Percentiles rank a stretch among this genome's conserved stretches.
Evolutionary conservation across 2,113 vertebrate genomes (phyloP).

Genomic region (Centropus unirufus): DNA sequence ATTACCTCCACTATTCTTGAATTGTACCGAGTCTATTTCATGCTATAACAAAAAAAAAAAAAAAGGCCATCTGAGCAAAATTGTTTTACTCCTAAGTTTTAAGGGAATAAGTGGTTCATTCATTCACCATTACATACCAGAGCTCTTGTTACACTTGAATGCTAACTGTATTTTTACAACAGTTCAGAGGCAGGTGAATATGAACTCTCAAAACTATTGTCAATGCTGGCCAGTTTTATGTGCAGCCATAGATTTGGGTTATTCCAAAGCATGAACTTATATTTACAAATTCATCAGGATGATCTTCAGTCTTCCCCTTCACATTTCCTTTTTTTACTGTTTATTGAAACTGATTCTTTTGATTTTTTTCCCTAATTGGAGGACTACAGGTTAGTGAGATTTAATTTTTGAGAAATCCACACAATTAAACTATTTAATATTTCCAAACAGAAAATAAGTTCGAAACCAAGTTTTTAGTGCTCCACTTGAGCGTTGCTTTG

Average conservation of each 20-base stretch:
- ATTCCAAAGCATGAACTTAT: neutral
- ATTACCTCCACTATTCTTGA: conserved; percentile 70
- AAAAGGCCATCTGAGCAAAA: conserved; percentile 2
- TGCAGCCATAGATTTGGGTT: neutral
- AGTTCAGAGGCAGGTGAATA: conserved; percentile 8
- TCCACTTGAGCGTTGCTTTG: neutral
- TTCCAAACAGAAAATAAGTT: neutral
- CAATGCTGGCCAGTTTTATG: conserved; percentile 28
- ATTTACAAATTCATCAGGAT: neutral
- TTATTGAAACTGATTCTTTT: neutral
- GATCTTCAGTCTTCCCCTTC: neutral
- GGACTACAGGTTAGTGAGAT: neutral
- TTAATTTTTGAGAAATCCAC: neutral
- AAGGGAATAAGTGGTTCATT: conserved; percentile 43
- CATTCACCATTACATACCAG: conserved; percentile 32
- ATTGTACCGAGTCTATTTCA: conserved; percentile 52
- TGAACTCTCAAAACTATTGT: neutral
- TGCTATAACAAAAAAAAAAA: neutral
- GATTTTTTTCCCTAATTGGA: neutral
- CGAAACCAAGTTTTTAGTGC: neutral
- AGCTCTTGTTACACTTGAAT: conserved; percentile 44
- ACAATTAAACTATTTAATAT: neutral
- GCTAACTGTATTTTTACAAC: conserved; percentile 49
- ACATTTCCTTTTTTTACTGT: neutral
- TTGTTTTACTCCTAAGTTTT: conserved; percentile 53